Evolutionary conservation across 2,797 vertebrate genomes (phyloP).

Genomic region (Bucorvus abyssinicus): DNA sequence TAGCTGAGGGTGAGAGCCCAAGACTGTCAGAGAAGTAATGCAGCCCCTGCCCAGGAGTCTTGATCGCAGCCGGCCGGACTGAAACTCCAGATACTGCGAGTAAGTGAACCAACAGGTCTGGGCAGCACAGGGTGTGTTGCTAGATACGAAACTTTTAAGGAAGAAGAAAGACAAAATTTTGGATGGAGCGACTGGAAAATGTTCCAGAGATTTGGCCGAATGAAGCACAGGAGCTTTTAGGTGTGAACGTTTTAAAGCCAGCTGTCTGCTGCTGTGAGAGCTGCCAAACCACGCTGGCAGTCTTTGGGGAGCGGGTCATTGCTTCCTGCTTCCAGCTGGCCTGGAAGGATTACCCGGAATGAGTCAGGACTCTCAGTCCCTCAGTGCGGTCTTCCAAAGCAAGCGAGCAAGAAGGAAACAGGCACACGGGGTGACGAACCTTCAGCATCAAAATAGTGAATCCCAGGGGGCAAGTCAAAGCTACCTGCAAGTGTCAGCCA

Average conservation of each 20-base stretch:
- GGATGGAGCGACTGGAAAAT: neutral
- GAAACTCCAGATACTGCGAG: neutral
- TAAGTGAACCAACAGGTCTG: neutral
- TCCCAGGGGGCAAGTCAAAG: neutral
- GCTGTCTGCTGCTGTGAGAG: constrained; percentile 10
- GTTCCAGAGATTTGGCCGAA: neutral
- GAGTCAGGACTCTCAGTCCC: neutral
- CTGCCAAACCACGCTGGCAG: constrained; percentile 14
- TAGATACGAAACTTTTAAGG: neutral
- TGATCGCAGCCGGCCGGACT: neutral
- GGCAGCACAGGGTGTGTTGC: neutral
- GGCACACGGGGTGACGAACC: accelerated
- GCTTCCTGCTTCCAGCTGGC: constrained; percentile 36
- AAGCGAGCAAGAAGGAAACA: neutral
- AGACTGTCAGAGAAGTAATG: constrained; percentile 67
- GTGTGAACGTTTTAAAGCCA: constrained; percentile 10
- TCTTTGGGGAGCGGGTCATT: neutral
- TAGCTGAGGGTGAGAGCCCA: constrained; percentile 77
- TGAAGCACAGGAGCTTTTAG: constrained; percentile 24
- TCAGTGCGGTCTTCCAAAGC: neutral
- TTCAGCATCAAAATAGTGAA: neutral
- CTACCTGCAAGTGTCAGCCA: neutral
- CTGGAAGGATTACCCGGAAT: neutral
- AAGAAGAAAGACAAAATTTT: constrained; percentile 32
- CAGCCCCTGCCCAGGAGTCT: constrained; percentile 42